Conservation (phyloP, 1,140 invertebrate species). For the Rhagoletis zephyria region DNA sequence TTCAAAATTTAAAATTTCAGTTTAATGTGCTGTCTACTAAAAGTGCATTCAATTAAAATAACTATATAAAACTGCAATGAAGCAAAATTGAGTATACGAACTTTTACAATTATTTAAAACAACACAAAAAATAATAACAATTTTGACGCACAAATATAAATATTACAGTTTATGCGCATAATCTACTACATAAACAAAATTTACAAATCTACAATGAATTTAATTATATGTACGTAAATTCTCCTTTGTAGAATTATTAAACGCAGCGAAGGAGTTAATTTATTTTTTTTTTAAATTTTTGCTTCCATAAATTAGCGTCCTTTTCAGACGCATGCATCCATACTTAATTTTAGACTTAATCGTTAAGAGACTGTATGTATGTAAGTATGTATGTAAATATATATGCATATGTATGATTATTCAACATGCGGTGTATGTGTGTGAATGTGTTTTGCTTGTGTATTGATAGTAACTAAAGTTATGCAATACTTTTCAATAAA, state of each 20-base stretch:
- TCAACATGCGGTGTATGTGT: background rate
- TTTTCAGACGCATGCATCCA: background rate
- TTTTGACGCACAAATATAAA: no score
- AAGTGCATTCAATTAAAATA: no score
- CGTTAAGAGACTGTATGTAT: background rate
- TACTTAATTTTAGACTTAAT: slow-evolving; percentile 1
- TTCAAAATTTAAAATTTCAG: no score
- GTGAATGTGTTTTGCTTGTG: background rate
- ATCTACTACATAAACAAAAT: no score
- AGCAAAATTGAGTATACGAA: no score
- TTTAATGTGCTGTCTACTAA: no score
- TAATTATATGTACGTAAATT: background rate
- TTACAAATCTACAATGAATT: no score
- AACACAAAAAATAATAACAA: no score
- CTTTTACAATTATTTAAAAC: no score
- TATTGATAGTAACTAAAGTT: slow-evolving; percentile 16
- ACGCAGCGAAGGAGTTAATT: background rate
- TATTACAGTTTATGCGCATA: no score
- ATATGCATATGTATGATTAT: slow-evolving; percentile 20
- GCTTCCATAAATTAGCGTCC: background rate
- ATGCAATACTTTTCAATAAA: slow-evolving; percentile 25
- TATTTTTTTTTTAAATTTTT: background rate
- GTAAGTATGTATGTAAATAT: background rate
- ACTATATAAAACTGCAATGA: no score
- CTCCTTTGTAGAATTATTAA: slow-evolving; percentile 7